Base-by-base conservation (phyloP, 2,888 invertebrate genomes). In the Andricus quercusramuli region DNA sequence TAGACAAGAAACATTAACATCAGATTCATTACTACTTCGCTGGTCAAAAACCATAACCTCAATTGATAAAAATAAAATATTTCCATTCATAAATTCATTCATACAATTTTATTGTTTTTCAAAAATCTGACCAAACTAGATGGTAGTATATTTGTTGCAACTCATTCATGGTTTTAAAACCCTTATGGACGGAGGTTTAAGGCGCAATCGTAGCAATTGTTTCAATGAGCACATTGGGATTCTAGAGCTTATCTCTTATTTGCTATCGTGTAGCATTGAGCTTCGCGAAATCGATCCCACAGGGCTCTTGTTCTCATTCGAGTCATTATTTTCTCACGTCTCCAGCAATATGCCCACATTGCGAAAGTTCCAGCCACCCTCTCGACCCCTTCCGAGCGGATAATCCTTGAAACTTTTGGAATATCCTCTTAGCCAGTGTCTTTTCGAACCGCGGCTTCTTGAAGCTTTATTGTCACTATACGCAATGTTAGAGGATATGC, bases 361-460 rank as follows among this genome's bases (percentile, higher is more conserved):
- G 85, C 80, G 47, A 78, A 88, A 88, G 86, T 88, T 87, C 83
- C 80, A 77, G 80, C 81, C 82, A 79, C 77, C 81, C 77, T 62
- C 68, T 65, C 66, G 65, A 78, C 83, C 76, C 67, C 59, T 56
- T 51, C 74, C 32, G 32, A 32, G 74, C 82, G 80, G 85, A 86
- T 87, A 88, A 88, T 89, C 85, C 86, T 67, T 77, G 83, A 84
- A 87, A 89, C 87, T 88, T 89, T 88, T 86, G 86, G 86, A 85
- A 85, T 83, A 83, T 86, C 81, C 82, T 86, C 83, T 79, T 56
- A 68, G 56, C 77, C 77, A 81, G 82, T 81, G 80, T 80, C 82
- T 82, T 82, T 80, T 79, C 80, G 78, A 80, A 79, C 79, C 79
- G 78, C 81, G 76, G 68, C 78, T 82, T 80, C 79, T 74, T 37